Conservation (phyloP, 2,888 invertebrate species). For the Phorcus lineatus region DNA sequence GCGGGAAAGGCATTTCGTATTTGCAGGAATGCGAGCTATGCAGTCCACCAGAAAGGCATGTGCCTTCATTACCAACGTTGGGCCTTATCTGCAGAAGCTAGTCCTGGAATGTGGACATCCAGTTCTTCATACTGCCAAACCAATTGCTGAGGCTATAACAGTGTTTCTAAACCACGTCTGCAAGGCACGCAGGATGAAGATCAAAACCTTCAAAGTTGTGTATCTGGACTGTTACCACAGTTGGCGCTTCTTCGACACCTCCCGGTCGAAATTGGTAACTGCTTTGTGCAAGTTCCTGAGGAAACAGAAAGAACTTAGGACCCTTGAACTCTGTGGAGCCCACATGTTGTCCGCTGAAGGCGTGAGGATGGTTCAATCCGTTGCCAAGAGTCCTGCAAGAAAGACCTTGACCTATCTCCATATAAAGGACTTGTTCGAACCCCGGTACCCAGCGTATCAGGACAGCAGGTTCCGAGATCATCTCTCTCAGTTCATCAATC, state of each 20-base stretch:
- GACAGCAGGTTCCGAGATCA: not conserved
- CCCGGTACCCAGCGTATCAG: not conserved
- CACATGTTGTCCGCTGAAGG: constrained; percentile 8
- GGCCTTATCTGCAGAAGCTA: not conserved
- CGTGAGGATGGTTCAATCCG: not conserved
- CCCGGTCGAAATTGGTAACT: not conserved
- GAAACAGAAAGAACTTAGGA: constrained; percentile 12
- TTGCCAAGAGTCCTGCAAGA: not conserved
- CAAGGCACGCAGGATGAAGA: not conserved
- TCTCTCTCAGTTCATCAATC: constrained; percentile 1
- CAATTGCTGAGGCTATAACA: constrained; percentile 19
- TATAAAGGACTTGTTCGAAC: constrained; percentile 24
- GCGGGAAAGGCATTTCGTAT: constrained; percentile 43
- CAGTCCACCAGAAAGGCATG: constrained; percentile 4
- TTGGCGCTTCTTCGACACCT: constrained; percentile 23
- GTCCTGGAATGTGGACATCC: constrained; percentile 28
- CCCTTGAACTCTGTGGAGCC: constrained; percentile 15
- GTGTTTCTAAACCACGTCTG: not conserved
- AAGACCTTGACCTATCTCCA: constrained; percentile 12
- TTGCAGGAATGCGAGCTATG: constrained; percentile 11
- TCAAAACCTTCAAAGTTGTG: constrained; percentile 23
- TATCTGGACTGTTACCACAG: constrained; percentile 22
- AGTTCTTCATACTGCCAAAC: constrained; percentile 24
- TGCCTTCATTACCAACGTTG: not conserved
- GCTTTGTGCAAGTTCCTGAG: constrained; percentile 19